Evolutionary conservation across 1,140 invertebrate species (phyloP).

Genomic region (Drosophila burlai): DNA sequence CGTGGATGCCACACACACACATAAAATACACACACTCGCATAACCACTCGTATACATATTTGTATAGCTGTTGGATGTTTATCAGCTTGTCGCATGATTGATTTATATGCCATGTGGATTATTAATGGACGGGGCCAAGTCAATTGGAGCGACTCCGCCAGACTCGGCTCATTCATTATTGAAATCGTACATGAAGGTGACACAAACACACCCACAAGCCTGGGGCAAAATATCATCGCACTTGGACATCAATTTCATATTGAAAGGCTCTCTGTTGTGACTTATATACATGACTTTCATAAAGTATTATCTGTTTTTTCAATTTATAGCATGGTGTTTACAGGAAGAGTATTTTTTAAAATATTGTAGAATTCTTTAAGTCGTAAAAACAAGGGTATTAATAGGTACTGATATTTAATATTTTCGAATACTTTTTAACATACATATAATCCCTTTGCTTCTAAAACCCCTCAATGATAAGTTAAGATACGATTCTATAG

Average conservation of each 20-base stretch:
- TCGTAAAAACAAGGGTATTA: neutral
- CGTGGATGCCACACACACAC: neutral
- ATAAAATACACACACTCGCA: neutral
- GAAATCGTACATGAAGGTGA: slow-evolving; percentile 33
- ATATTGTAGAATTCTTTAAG: too few relatives aligned
- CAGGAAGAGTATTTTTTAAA: neutral
- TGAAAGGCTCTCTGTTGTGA: neutral
- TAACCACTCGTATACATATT: slow-evolving; percentile 32
- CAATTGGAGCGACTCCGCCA: slow-evolving; percentile 60
- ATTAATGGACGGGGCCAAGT: slow-evolving; percentile 73
- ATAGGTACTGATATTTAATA: too few relatives aligned
- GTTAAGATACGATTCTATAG: neutral
- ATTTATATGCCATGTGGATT: slow-evolving; percentile 71
- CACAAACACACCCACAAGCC: slow-evolving; percentile 2
- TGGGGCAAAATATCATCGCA: slow-evolving; percentile 3
- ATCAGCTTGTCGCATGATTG: slow-evolving; percentile 80
- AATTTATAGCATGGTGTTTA: neutral
- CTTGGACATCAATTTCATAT: slow-evolving; percentile 15
- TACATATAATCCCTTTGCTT: too few relatives aligned
- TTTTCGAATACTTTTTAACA: neutral
- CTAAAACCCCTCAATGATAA: neutral
- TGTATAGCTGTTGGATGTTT: slow-evolving; percentile 63
- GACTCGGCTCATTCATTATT: slow-evolving; percentile 66
- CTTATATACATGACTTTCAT: neutral
- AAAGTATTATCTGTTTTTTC: neutral